Conservation (phyloP, 2,113 vertebrate genomes). For the Ovibos moschatus region DNA sequence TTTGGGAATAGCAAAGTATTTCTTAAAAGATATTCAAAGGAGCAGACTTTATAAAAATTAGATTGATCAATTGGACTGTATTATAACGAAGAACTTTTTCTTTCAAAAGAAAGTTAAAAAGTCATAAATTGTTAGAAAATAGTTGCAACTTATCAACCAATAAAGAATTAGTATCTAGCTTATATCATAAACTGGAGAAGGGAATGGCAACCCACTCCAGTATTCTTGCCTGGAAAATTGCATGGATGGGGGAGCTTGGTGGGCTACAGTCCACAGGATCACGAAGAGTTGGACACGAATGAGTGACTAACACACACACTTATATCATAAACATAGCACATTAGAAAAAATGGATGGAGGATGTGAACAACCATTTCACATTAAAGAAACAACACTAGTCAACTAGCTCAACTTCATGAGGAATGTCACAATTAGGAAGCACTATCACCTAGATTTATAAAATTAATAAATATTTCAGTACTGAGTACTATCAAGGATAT, state of each 20-base stretch:
- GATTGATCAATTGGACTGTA: neutral
- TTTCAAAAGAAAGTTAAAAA: conserved; percentile 23
- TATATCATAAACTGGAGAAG: neutral
- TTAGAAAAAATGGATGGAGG: neutral
- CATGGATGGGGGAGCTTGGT: neutral
- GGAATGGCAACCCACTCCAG: neutral
- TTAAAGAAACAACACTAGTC: neutral
- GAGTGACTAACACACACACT: neutral
- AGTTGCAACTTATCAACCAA: neutral
- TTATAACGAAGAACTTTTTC: neutral
- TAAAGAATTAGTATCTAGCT: neutral
- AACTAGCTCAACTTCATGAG: neutral
- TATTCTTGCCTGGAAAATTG: neutral
- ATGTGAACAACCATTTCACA: neutral
- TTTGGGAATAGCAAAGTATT: neutral
- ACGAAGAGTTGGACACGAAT: rapidly evolving
- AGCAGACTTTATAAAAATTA: neutral
- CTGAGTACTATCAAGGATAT: neutral
- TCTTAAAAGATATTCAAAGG: neutral
- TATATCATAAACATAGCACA: neutral
- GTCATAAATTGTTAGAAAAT: neutral
- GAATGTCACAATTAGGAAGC: neutral
- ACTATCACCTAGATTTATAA: neutral
- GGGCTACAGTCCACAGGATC: neutral
- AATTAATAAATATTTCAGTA: neutral